phyloP scores from a whole-genome alignment of 2,113 vertebrate genomes.

The Anoplopoma fimbria region DNA sequence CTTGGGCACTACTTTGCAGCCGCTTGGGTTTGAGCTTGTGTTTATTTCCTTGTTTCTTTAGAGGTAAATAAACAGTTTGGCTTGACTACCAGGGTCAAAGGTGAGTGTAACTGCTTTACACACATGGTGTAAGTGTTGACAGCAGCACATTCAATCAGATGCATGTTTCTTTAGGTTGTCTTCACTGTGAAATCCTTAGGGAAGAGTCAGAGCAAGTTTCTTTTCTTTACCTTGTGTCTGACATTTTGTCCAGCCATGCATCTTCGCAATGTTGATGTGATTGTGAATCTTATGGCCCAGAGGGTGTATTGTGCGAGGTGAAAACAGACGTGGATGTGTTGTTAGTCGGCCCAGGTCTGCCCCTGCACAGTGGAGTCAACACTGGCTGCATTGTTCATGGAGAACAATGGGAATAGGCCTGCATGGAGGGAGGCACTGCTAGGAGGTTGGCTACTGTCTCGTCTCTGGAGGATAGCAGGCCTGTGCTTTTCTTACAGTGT shows the following conservation, averaged over 20 bases:
- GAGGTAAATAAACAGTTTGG: neutral
- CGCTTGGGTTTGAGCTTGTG: neutral
- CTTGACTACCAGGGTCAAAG: slow-evolving; percentile 8
- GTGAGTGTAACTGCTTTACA: neutral
- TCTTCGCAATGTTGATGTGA: slow-evolving; percentile 5
- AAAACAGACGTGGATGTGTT: slow-evolving; percentile 48
- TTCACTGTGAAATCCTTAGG: neutral
- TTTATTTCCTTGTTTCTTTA: neutral
- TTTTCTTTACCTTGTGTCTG: neutral
- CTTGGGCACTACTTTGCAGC: slow-evolving; percentile 23
- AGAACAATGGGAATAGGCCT: slow-evolving; percentile 69
- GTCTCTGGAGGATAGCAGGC: neutral
- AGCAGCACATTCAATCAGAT: neutral
- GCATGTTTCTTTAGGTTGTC: neutral
- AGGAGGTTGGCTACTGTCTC: slow-evolving; percentile 40
- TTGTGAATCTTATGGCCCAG: slow-evolving; percentile 12
- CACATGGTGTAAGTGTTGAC: neutral
- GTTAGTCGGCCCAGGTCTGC: slow-evolving; percentile 38
- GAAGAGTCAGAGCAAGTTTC: neutral
- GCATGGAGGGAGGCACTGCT: slow-evolving; percentile 57
- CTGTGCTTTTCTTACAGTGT: slow-evolving; percentile 14
- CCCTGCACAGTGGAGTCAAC: slow-evolving; percentile 62
- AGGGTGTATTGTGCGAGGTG: slow-evolving; percentile 27
- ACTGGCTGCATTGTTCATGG: slow-evolving; percentile 70
- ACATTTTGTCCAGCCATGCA: neutral